These are phyloP conservation scores for Phallusia fumigata DNA, from an alignment of 23 tunicate species.

Conservation along the genomic window DNA sequence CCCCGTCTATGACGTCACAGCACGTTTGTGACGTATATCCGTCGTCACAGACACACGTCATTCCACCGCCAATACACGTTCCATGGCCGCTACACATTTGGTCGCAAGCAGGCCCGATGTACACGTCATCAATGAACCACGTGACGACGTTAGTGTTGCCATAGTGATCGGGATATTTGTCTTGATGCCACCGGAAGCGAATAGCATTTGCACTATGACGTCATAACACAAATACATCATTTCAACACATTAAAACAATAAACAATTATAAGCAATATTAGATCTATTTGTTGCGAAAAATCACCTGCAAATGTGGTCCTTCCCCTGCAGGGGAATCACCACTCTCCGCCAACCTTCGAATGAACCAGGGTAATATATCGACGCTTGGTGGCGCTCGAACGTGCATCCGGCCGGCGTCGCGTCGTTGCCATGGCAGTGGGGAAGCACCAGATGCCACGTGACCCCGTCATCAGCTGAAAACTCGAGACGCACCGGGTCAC, in stretches of 20 bases:
- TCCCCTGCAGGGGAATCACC: slow-evolving; percentile 43
- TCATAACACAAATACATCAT: background rate
- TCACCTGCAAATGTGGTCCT: slow-evolving; percentile 30
- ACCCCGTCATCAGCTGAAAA: slow-evolving; percentile 64
- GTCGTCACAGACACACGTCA: slow-evolving; percentile 58
- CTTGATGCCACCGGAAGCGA: slow-evolving; percentile 88
- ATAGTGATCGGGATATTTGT: slow-evolving; percentile 21
- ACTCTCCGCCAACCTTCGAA: slow-evolving; percentile 47
- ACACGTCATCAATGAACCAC: slow-evolving; percentile 89
- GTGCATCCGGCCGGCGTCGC: slow-evolving; percentile 33
- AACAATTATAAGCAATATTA: no score
- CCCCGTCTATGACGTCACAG: slow-evolving; percentile 39
- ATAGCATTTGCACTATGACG: slow-evolving; percentile 14
- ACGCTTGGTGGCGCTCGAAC: slow-evolving; percentile 51
- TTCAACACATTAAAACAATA: background rate
- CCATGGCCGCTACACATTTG: slow-evolving; percentile 78
- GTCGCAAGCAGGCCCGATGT: slow-evolving; percentile 78
- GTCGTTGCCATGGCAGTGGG: slow-evolving; percentile 56
- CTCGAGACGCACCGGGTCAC: slow-evolving; percentile 44
- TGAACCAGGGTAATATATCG: slow-evolving; percentile 80
- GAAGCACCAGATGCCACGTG: slow-evolving; percentile 63
- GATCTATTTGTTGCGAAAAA: background rate
- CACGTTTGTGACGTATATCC: slow-evolving; percentile 64
- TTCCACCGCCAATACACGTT: slow-evolving; percentile 40
- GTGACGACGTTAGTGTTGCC: slow-evolving; percentile 7